Evolutionary conservation across 1,140 invertebrate genomes (phyloP), one percentile per base, ranked within the genome.

Genomic region (Tribolium castaneum): DNA sequence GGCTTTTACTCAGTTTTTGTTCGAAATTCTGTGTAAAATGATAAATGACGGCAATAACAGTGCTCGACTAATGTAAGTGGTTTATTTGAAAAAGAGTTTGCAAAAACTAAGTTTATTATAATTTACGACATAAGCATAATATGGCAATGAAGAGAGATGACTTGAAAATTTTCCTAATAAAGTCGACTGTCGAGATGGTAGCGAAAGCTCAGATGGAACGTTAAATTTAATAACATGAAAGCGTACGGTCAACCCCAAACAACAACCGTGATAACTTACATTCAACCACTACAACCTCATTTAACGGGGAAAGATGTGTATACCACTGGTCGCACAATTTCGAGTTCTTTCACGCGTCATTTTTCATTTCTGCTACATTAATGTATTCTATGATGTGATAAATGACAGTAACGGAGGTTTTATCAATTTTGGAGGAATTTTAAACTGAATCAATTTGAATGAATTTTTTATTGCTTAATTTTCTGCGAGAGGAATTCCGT

Each of bases 261-360:
- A 66, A 66, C 59, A 66, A 66, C 59, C 59, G 25, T 66, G 59
- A 66, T 66, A 66, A 66, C 59, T 66, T 66, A 66, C 59, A 66
- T 35, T 35, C 59, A 66, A 34, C 59, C 59, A 66, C 59, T 35
- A 66, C 59, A 66, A 10, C 59, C n/a, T 66, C 30, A 66, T 66
- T 25, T 66, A 66, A 34, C 39, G 59, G 25, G 25, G 59, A 6
- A 14, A 66, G 59, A 35, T 35, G 59, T 35, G 25, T 62, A n/a
- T 34, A 35, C 9, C 30, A 66, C 59, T 34, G 59, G 7, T 35
- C 34, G 30, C n/a, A 66, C 22, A n/a, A 35, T 13, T 66, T 66
- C n/a, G 45, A 66, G 25, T 66, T 35, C 59, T 66, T 66, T 34
- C 10, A 66, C 59, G 10, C 30, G 25, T 66, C 59, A 22, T 35